Percentiles rank a stretch among this genome's conserved stretches.
These are phyloP conservation scores for Schizaphis graminum DNA, from an alignment of 2,888 invertebrate species.

Conservation along the genomic window DNA sequence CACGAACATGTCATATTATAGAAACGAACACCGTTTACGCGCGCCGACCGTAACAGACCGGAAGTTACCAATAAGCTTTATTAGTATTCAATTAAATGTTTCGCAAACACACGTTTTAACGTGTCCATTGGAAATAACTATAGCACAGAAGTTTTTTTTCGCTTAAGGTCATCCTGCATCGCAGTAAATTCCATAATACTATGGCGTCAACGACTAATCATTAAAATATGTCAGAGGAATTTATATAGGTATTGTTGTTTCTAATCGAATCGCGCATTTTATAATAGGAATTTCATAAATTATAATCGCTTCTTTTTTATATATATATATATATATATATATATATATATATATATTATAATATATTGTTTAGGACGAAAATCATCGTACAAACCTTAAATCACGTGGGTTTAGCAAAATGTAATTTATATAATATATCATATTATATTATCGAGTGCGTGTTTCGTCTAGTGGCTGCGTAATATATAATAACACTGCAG, in stretches of 20 bases:
- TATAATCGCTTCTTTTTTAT: neutral
- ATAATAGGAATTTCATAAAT: neutral
- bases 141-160: neutral
- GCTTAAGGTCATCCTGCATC: constrained; percentile 5
- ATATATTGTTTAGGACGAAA: neutral
- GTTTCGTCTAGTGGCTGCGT: neutral
- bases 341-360: too few relatives aligned
- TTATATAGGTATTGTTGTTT: neutral
- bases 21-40: neutral
- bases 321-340: neutral
- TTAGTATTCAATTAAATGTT: constrained; percentile 60
- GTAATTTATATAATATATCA: constrained; percentile 2
- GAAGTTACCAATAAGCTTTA: constrained; percentile 60
- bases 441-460: neutral
- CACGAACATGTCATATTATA: neutral
- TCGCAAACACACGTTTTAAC: neutral
- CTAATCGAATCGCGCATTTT: neutral
- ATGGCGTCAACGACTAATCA: neutral
- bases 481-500: neutral
- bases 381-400: neutral
- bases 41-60: constrained; percentile 31
- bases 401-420: neutral
- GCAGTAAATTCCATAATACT: constrained; percentile 9
- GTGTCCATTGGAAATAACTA: constrained; percentile 19
- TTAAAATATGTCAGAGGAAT: constrained; percentile 7